Evolutionary conservation across 2,113 vertebrate genomes (phyloP).

Genomic region (Stigmatopora nigra): DNA sequence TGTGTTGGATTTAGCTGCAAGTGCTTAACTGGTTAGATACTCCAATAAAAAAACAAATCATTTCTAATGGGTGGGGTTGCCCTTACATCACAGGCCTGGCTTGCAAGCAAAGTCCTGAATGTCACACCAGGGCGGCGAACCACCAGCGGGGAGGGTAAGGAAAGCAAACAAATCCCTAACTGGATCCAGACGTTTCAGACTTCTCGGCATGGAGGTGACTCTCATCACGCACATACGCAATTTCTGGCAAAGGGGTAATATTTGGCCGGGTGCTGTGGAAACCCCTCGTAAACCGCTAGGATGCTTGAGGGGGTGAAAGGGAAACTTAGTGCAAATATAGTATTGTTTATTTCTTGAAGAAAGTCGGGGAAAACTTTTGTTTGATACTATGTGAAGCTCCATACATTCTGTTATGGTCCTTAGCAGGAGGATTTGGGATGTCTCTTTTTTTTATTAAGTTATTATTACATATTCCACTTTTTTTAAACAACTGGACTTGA

Average conservation of each 20-base stretch:
- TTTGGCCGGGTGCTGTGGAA: slow-evolving; percentile 52
- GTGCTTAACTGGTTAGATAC: background rate
- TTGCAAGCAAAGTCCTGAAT: slow-evolving; percentile 11
- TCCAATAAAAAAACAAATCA: background rate
- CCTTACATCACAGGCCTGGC: slow-evolving; percentile 1
- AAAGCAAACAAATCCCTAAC: slow-evolving; percentile 41
- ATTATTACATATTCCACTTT: no score
- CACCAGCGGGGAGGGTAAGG: slow-evolving; percentile 11
- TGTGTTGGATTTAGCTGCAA: background rate
- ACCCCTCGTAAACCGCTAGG: slow-evolving; percentile 41
- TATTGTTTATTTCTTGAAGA: slow-evolving; percentile 5
- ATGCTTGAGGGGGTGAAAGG: slow-evolving; percentile 6
- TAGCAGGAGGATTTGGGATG: background rate
- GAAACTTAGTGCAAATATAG: background rate
- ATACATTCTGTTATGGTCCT: no score
- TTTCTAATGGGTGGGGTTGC: slow-evolving; percentile 13
- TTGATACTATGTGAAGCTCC: background rate
- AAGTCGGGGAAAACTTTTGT: background rate
- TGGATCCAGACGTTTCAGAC: slow-evolving; percentile 36
- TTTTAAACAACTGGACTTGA: background rate
- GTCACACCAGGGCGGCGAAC: slow-evolving; percentile 13
- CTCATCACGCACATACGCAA: slow-evolving; percentile 42
- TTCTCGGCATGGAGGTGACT: slow-evolving; percentile 26
- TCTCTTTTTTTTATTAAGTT: no score
- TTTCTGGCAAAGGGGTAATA: slow-evolving; percentile 41